phyloP scores from a whole-genome alignment of 2,888 invertebrate genomes.

The Eurois occulta region DNA sequence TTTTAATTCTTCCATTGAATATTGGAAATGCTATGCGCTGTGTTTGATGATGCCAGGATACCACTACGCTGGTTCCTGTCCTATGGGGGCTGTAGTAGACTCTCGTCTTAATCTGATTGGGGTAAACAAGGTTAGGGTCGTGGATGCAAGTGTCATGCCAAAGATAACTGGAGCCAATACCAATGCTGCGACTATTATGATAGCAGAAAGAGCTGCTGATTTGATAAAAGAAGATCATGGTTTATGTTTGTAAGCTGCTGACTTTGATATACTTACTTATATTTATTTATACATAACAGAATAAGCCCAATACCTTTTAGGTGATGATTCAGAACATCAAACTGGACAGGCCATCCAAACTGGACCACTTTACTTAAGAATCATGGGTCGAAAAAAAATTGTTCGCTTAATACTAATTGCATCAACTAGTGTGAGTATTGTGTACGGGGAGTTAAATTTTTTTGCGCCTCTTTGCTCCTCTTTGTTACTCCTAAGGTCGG shows the following conservation, averaged over 20 bases:
- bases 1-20: conserved; percentile 84
- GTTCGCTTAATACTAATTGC: background rate
- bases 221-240: conserved; percentile 51
- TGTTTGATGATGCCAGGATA: conserved; percentile 92
- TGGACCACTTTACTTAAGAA: background rate
- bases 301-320: background rate
- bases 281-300: background rate
- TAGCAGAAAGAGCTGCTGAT: conserved; percentile 91
- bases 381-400: background rate
- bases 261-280: too few relatives aligned
- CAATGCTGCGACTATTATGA: conserved; percentile 93
- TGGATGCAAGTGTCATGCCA: conserved; percentile 94
- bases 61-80: conserved; percentile 92
- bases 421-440: background rate
- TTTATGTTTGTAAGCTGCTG: background rate
- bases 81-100: conserved; percentile 94
- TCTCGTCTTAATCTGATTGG: conserved; percentile 91
- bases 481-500: background rate
- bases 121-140: conserved; percentile 91
- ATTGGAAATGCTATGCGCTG: conserved; percentile 92
- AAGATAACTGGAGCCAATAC: conserved; percentile 92
- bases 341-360: too few relatives aligned
- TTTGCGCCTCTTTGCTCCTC: too few relatives aligned
- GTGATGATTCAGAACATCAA: background rate
- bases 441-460: background rate